Evolutionary conservation across 2,113 vertebrate species (phyloP).

Genomic region (Chiloscyllium plagiosum): DNA sequence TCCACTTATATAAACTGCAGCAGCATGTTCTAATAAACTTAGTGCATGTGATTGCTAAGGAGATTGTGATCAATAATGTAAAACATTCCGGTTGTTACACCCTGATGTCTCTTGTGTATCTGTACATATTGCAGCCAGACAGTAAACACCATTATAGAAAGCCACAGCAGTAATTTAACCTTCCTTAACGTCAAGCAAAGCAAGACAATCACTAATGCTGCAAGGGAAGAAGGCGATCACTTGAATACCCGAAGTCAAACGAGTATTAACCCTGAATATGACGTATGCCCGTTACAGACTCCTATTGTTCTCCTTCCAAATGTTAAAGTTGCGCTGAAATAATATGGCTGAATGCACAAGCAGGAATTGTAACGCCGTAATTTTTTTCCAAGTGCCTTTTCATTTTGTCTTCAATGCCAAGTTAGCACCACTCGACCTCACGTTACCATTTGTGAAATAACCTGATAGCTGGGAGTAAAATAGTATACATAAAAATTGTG

Average conservation of each 20-base stretch:
- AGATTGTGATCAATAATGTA: slow-evolving; percentile 26
- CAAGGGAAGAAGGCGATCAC: background rate
- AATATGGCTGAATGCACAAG: background rate
- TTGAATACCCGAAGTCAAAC: slow-evolving; percentile 3
- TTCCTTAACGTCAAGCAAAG: background rate
- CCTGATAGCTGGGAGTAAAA: background rate
- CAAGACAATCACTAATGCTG: background rate
- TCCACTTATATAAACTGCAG: background rate
- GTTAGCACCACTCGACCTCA: background rate
- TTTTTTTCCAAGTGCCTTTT: background rate
- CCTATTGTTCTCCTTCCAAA: background rate
- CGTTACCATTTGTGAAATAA: background rate
- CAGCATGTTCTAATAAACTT: background rate
- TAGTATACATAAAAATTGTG: background rate
- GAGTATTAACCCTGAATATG: background rate
- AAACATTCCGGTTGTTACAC: slow-evolving; percentile 9
- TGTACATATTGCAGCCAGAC: background rate
- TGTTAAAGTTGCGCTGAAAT: background rate
- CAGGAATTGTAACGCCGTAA: too few relatives aligned
- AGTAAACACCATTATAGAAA: background rate
- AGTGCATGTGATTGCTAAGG: too few relatives aligned
- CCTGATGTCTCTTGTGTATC: slow-evolving; percentile 8
- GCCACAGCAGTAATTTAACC: background rate
- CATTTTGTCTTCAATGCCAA: background rate
- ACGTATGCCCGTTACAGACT: background rate